Conservation (phyloP, 2,797 vertebrate genomes). For the Oryzias dopingdopingensis region DNA sequence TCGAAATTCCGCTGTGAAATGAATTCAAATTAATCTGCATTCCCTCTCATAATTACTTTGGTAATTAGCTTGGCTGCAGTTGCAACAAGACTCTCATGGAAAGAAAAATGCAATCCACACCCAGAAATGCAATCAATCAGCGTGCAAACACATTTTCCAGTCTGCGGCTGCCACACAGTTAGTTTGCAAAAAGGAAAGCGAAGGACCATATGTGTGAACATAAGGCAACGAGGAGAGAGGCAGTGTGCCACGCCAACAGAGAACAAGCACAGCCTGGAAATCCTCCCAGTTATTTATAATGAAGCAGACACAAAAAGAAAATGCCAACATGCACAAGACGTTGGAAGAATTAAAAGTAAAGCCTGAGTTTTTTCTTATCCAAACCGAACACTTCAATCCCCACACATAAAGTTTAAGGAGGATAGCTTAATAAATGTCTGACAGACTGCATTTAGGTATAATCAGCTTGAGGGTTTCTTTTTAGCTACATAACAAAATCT, state of each 20-base stretch:
- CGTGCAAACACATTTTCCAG: background rate
- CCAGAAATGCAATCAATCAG: slow-evolving; percentile 14
- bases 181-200: slow-evolving; percentile 8
- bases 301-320: slow-evolving; percentile 5
- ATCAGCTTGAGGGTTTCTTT: no score
- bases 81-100: background rate
- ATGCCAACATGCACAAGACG: background rate
- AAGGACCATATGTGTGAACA: slow-evolving; percentile 33
- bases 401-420: no score
- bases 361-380: no score
- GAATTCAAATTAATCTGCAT: slow-evolving; percentile 8
- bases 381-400: no score
- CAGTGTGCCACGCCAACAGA: slow-evolving; percentile 6
- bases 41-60: slow-evolving; percentile 7
- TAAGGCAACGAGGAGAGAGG: slow-evolving; percentile 25
- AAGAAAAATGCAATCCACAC: background rate
- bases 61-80: slow-evolving; percentile 8
- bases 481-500: no score
- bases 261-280: slow-evolving; percentile 15
- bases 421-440: no score
- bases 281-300: slow-evolving; percentile 10
- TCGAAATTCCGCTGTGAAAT: slow-evolving; percentile 6
- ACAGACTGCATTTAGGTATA: no score
- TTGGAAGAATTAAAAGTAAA: no score
- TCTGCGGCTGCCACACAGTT: background rate